These are phyloP conservation scores for Lathamus discolor DNA, from an alignment of 2,113 vertebrate genomes.

Conservation along the genomic window DNA sequence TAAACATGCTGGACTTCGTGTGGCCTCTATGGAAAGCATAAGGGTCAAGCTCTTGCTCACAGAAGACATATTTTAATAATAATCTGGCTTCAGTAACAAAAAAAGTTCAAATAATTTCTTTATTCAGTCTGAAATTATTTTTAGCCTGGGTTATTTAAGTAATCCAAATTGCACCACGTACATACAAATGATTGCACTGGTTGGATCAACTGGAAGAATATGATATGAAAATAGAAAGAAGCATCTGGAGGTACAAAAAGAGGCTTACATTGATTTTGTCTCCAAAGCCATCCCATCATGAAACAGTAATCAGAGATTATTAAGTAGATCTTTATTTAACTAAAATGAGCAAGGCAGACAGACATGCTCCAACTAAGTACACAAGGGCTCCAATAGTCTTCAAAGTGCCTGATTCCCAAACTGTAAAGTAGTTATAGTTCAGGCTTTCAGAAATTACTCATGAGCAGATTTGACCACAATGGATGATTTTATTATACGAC, in stretches of 20 bases:
- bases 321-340: neutral
- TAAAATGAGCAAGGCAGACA: neutral
- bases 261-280: neutral
- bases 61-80: neutral
- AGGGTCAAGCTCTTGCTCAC: neutral
- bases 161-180: neutral
- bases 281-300: neutral
- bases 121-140: neutral
- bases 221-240: neutral
- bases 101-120: neutral
- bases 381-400: neutral
- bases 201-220: neutral
- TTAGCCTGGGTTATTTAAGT: neutral
- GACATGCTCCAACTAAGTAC: neutral
- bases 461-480: neutral
- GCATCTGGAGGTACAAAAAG: neutral
- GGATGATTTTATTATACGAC: neutral
- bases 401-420: neutral
- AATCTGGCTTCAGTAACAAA: neutral
- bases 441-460: neutral
- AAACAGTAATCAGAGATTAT: neutral
- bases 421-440: neutral
- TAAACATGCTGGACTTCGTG: neutral
- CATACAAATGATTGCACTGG: neutral
- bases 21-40: neutral